Evolutionary conservation across 2,888 invertebrate species (phyloP).

Genomic region (Drosophila macrospina): DNA sequence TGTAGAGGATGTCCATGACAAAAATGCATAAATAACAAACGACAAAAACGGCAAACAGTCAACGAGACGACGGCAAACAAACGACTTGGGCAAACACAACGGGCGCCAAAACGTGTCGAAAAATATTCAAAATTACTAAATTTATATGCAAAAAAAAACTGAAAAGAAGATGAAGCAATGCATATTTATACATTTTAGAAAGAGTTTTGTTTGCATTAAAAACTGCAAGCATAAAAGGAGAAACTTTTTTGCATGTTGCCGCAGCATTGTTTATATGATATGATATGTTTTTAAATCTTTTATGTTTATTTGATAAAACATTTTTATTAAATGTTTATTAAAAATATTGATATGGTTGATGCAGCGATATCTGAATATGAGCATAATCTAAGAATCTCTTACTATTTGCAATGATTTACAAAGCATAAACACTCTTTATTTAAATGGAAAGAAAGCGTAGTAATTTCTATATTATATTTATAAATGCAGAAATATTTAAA

Average conservation of each 20-base stretch:
- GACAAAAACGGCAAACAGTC: slow-evolving; percentile 51
- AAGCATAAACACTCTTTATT: no score
- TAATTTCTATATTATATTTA: no score
- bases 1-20: slow-evolving; percentile 69
- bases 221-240: slow-evolving; percentile 5
- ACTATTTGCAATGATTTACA: no score
- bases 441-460: no score
- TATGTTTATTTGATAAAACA: not conserved
- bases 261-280: not conserved
- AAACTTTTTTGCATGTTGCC: not conserved
- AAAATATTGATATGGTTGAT: not conserved
- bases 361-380: not conserved
- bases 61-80: slow-evolving; percentile 31
- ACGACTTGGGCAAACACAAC: slow-evolving; percentile 33
- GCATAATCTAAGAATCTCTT: not conserved
- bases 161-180: slow-evolving; percentile 7
- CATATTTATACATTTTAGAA: slow-evolving; percentile 1
- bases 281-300: not conserved
- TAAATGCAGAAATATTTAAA: no score
- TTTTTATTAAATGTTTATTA: not conserved
- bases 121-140: slow-evolving; percentile 55
- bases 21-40: slow-evolving; percentile 72
- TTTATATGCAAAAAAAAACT: slow-evolving; percentile 19
- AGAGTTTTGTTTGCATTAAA: not conserved
- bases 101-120: slow-evolving; percentile 34